Conservation (phyloP, 1,140 invertebrate genomes). For the Ips nitidus region DNA sequence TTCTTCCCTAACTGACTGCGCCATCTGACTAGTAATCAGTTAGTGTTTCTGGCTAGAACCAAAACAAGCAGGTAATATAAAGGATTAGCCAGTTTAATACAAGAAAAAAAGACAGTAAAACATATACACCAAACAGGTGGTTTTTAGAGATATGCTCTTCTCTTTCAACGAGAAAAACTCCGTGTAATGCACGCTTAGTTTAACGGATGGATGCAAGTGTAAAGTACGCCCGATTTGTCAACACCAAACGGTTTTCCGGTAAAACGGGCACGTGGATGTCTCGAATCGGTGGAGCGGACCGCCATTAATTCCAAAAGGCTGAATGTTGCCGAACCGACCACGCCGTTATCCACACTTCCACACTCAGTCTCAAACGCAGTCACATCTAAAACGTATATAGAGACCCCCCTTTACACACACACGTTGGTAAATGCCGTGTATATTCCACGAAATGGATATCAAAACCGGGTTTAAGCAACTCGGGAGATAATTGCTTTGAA, state of each 20-base stretch:
- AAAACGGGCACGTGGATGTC: constrained; percentile 45
- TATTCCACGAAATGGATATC: neutral
- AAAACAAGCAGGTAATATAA: too few species aligned
- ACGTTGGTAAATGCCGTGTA: neutral
- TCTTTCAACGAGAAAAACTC: constrained; percentile 2
- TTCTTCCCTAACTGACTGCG: too few species aligned
- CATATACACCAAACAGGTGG: constrained; percentile 13
- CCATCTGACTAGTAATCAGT: too few species aligned
- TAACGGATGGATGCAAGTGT: constrained; percentile 40
- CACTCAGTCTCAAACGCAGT: neutral
- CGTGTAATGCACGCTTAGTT: constrained; percentile 35
- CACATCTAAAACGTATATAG: constrained; percentile 2
- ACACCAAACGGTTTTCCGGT: constrained; percentile 50
- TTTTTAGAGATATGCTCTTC: constrained; percentile 7
- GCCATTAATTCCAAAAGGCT: constrained; percentile 44
- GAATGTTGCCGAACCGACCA: constrained; percentile 20
- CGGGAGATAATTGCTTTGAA: constrained; percentile 1
- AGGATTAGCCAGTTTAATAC: too few species aligned
- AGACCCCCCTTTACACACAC: neutral
- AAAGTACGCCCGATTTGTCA: constrained; percentile 50
- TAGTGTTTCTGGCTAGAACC: too few species aligned
- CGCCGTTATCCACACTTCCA: constrained; percentile 8
- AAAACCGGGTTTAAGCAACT: neutral
- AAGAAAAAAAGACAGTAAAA: too few species aligned
- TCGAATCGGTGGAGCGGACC: constrained; percentile 32